Base-by-base conservation (phyloP, 2,113 vertebrate genomes). In the Mustela nigripes region DNA sequence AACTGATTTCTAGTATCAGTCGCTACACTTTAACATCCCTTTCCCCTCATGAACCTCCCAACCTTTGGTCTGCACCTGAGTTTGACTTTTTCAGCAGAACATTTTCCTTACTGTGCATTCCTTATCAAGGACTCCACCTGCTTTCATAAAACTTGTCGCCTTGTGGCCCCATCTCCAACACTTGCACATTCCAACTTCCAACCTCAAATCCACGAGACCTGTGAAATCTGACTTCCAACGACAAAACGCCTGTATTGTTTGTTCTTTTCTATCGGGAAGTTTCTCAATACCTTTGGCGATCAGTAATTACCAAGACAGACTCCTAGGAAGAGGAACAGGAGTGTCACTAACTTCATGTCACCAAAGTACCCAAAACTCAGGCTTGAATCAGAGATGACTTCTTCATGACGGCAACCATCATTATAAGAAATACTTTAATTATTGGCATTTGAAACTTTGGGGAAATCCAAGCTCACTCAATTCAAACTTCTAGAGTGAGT, bases 331-430 rank as follows among this genome's bases (percentile, higher is more conserved):
- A 89, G 24, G 50, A 22, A 89, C 42, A 89, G 7, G 24, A 88
- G 12, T 22, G 4, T 76, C 69, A 63, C 92, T 79, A 95, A 81
- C 7, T 53, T 50, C n/a, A 56, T 15, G 60, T 82, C 33, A 87
- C 73, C 48, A 80, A 95, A 96, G 48, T n/a, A 87, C 53, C 33
- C 76, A 45, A 95, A 93, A 78, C 42, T 85, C 31, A 84, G 18
- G 26, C 39, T 86, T 50, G 56, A 94, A 80, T 95, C 74, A 50
- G 8, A 67, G 15, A 53, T 56, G 48, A 82, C n/a, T 93, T 24
- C 36, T 14, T 79, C 87, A 56, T 58, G 31, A 90, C 4, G 80
- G n/a, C 21, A 58, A 33, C 12, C 60, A 33, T 53, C 18, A 60
- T 33, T 85, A 63, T n/a, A 48, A 95, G 33, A 71, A 67, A 65